phyloP scores from a whole-genome alignment of 2,888 invertebrate genomes.

The Ecdyonurus torrentis region DNA sequence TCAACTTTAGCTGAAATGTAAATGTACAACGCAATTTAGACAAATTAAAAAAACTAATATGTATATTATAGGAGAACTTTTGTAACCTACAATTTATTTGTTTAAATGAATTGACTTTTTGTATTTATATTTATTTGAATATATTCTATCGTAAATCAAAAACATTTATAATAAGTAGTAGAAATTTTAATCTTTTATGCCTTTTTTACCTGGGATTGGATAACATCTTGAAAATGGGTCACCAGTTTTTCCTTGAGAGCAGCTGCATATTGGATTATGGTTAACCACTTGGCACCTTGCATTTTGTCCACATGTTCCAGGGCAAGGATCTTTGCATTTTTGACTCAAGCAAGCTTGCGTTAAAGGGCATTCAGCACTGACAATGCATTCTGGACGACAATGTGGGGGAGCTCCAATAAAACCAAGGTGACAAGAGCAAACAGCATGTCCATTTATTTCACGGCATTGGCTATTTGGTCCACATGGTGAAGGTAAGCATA shows the following conservation, averaged over 20 bases:
- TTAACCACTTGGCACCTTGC: constrained; percentile 22
- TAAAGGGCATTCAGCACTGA: constrained; percentile 21
- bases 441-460: constrained; percentile 13
- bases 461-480: constrained; percentile 17
- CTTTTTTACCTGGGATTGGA: constrained; percentile 10
- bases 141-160: no score
- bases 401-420: constrained; percentile 19
- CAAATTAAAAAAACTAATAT: no score
- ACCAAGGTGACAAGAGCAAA: constrained; percentile 16
- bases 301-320: constrained; percentile 19
- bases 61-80: neutral
- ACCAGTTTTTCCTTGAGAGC: constrained; percentile 15
- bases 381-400: constrained; percentile 22
- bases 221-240: constrained; percentile 14
- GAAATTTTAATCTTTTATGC: no score
- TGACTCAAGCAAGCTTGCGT: constrained; percentile 21
- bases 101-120: no score
- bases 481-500: constrained; percentile 17
- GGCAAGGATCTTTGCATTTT: constrained; percentile 21
- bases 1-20: neutral
- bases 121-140: no score
- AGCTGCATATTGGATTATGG: constrained; percentile 18
- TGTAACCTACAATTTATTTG: neutral
- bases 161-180: no score
- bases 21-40: no score